Conservation (phyloP, 2,113 vertebrate genomes). For the Chamaea fasciata region DNA sequence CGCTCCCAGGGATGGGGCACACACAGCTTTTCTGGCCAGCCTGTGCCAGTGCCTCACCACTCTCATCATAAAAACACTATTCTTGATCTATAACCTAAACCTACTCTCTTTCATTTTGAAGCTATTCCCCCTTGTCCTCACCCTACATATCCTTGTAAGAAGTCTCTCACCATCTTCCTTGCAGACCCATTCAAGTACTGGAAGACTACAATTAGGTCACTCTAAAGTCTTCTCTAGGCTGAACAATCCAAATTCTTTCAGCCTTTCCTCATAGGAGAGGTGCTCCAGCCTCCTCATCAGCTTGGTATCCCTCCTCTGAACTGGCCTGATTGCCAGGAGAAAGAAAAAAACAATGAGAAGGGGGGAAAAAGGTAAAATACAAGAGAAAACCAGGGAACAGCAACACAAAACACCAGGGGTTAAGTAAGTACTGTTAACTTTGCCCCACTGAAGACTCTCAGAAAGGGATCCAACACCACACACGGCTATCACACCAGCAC, state of each 20-base stretch:
- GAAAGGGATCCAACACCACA: background rate
- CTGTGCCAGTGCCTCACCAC: background rate
- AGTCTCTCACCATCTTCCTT: background rate
- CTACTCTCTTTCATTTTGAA: background rate
- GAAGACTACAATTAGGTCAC: background rate
- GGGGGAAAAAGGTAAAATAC: accelerated
- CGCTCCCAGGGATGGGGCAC: background rate
- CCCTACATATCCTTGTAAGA: background rate
- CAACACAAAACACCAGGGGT: accelerated
- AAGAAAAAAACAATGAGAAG: background rate
- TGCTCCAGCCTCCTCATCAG: background rate
- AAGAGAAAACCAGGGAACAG: background rate
- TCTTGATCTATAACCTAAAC: background rate
- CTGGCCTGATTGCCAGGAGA: accelerated
- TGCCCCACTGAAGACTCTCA: too few species aligned
- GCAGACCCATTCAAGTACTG: background rate
- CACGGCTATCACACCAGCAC: accelerated
- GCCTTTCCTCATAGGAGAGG: background rate
- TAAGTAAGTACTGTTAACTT: background rate
- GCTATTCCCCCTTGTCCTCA: background rate
- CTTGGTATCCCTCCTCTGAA: background rate
- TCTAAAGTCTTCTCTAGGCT: background rate
- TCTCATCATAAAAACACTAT: background rate
- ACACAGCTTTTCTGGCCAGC: background rate
- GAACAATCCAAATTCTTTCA: background rate